Evolutionary conservation across 2,888 invertebrate species (phyloP).

Genomic region (Argyresthia goedartella): DNA sequence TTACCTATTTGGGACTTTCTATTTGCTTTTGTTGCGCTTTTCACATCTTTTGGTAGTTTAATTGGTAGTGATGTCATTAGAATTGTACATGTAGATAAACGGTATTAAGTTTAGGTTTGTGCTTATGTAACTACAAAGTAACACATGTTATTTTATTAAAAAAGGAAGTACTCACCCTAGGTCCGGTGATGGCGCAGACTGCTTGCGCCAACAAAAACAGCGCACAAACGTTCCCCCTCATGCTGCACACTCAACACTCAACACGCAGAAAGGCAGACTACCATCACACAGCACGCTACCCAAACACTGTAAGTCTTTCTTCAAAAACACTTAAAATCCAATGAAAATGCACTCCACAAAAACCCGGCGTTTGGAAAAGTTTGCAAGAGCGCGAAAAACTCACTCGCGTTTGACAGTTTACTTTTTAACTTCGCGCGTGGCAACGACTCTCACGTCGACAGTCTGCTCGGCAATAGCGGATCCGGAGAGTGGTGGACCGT

Average conservation of each 20-base stretch:
- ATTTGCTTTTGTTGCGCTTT: too few relatives aligned
- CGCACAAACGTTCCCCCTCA: conserved; percentile 53
- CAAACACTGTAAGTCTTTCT: conserved; percentile 34
- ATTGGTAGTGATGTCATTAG: too few relatives aligned
- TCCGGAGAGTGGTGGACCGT: conserved; percentile 41
- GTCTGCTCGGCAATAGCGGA: conserved; percentile 46
- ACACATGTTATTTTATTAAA: neutral
- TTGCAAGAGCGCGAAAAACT: conserved; percentile 13
- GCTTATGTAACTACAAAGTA: too few relatives aligned
- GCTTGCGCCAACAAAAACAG: conserved; percentile 59
- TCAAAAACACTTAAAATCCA: conserved; percentile 26
- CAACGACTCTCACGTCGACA: conserved; percentile 42
- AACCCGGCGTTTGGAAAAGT: conserved; percentile 6
- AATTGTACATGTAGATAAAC: too few relatives aligned
- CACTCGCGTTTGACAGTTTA: conserved; percentile 14
- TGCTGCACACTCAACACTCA: conserved; percentile 50
- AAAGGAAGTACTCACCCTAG: conserved; percentile 40
- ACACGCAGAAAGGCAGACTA: conserved; percentile 51
- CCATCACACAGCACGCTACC: conserved; percentile 47
- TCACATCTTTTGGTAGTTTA: too few relatives aligned
- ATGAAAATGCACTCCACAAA: conserved; percentile 12
- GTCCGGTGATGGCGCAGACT: conserved; percentile 62
- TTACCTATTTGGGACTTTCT: too few relatives aligned
- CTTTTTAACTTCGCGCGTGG: conserved; percentile 26
- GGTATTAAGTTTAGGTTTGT: too few relatives aligned